Percentiles rank a stretch among this genome's conserved stretches.
phyloP scores from a whole-genome alignment of 2,113 vertebrate species.

The Camelus bactrianus region DNA sequence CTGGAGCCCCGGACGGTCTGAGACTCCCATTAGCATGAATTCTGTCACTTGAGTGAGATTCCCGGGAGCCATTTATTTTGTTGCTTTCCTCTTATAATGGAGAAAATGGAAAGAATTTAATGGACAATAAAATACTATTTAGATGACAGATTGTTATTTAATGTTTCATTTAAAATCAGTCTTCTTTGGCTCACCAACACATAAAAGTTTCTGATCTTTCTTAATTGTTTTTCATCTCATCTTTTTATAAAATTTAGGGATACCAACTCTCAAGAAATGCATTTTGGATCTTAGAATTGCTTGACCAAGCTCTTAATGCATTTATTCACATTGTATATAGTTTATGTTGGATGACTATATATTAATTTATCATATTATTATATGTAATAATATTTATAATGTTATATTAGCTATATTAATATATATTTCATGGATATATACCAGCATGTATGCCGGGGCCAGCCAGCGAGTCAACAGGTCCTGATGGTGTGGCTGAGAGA shows the following conservation, averaged over 20 bases:
- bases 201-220: not conserved
- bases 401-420: not conserved
- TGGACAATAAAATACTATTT: not conserved
- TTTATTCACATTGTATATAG: not conserved
- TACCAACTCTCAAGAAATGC: rapidly evolving
- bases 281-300: not conserved
- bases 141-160: not conserved
- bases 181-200: not conserved
- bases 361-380: not conserved
- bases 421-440: not conserved
- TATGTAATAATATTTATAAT: not conserved
- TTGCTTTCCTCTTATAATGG: not conserved
- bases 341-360: not conserved
- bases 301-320: not conserved
- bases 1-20: not conserved
- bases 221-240: not conserved
- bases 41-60: not conserved
- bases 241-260: not conserved
- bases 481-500: too few species aligned
- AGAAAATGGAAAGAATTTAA: not conserved
- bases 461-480: too few species aligned
- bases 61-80: not conserved
- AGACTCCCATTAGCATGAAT: conserved; percentile 57
- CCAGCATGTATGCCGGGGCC: not conserved
- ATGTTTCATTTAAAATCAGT: not conserved